A percentile compares a stretch with the other conserved stretches of the same genome.
Evolutionary conservation across 1,140 invertebrate species (phyloP).

Genomic region (Hypsibius dujardini): DNA sequence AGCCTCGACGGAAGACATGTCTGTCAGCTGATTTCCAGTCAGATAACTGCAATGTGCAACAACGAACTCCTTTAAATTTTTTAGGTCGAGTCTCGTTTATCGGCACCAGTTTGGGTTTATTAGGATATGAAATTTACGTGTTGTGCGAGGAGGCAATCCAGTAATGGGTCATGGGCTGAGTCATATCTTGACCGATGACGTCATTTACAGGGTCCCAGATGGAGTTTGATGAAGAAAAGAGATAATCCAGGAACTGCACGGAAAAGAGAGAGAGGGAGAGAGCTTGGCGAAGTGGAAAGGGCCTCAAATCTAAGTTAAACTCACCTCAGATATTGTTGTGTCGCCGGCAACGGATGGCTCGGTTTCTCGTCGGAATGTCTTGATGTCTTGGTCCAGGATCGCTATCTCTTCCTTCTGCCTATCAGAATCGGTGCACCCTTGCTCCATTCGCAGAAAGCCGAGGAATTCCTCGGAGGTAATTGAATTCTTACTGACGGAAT

Average conservation of each 20-base stretch:
- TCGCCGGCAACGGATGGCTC: constrained; percentile 26
- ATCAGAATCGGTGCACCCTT: constrained; percentile 18
- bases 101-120: too few species aligned
- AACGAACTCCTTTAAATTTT: constrained; percentile 22
- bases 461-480: constrained; percentile 49
- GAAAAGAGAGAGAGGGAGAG: constrained; percentile 18
- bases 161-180: constrained; percentile 68
- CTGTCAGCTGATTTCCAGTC: constrained; percentile 88
- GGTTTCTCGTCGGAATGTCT: constrained; percentile 28
- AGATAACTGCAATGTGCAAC: constrained; percentile 50
- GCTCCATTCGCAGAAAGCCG: not conserved
- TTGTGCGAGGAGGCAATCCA: constrained; percentile 97
- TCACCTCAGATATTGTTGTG: constrained; percentile 19
- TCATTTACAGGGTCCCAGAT: constrained; percentile 62
- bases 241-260: constrained; percentile 65
- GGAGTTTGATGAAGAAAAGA: constrained; percentile 84
- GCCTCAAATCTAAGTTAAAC: too few species aligned
- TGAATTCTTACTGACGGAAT: constrained; percentile 31
- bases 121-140: constrained; percentile 44
- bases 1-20: constrained; percentile 85
- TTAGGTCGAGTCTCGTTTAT: too few species aligned
- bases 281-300: too few species aligned
- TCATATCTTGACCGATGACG: constrained; percentile 76
- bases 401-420: not conserved
- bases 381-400: not conserved